These are phyloP conservation scores for Aspiorhynchus laticeps DNA, from an alignment of 2,113 vertebrate genomes.

Conservation along the genomic window DNA sequence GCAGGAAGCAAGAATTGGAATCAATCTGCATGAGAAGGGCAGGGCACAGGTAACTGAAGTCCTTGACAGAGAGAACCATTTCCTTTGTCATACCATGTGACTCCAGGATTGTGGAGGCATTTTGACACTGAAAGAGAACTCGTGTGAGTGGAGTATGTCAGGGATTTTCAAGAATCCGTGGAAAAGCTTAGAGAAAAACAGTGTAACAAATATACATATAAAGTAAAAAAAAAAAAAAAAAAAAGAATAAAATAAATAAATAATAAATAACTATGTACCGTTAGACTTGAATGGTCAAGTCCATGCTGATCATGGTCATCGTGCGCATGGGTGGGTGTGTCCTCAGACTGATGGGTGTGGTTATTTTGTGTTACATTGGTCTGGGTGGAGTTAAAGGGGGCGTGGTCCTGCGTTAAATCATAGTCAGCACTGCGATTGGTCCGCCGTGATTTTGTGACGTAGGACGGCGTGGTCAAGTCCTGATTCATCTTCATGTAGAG, in stretches of 20 bases:
- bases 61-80: constrained; percentile 72
- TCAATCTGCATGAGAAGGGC: constrained; percentile 94
- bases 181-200: not conserved
- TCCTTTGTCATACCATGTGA: constrained; percentile 87
- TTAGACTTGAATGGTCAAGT: constrained; percentile 24
- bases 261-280: constrained; percentile 24
- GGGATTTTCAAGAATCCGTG: not conserved
- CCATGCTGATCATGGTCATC: constrained; percentile 1
- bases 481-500: constrained; percentile 67
- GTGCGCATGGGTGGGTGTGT: constrained; percentile 7
- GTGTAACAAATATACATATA: not conserved
- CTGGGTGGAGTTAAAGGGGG: not conserved
- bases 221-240: not conserved
- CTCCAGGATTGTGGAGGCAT: constrained; percentile 83
- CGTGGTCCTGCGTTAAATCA: constrained; percentile 14
- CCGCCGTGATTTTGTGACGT: constrained; percentile 49
- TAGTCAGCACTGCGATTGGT: constrained; percentile 45
- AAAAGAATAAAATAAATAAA: not conserved
- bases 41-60: constrained; percentile 92
- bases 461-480: constrained; percentile 45
- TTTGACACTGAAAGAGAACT: constrained; percentile 81
- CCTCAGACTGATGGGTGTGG: constrained; percentile 18
- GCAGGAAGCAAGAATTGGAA: constrained; percentile 82
- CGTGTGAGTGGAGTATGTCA: not conserved
- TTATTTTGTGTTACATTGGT: constrained; percentile 33